A percentile compares a stretch with the other conserved stretches of the same genome.
These are phyloP conservation scores for Tapera naevia DNA, from an alignment of 2,797 vertebrate genomes.

Conservation along the genomic window DNA sequence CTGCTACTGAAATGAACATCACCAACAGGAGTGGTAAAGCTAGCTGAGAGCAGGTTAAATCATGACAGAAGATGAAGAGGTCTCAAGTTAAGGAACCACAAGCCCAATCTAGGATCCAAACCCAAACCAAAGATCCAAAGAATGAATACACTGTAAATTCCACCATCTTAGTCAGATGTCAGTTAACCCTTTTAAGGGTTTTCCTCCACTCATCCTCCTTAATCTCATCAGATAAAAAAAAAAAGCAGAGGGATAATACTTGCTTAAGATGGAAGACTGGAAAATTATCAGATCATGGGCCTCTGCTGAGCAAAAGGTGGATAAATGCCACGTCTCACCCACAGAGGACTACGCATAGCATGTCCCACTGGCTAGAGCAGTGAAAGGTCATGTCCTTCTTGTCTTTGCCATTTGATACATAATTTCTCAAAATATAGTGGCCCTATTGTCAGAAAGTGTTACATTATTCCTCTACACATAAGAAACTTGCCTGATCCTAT, in stretches of 20 bases:
- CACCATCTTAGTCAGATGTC: neutral
- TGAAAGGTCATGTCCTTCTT: neutral
- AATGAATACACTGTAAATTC: neutral
- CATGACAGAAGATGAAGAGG: neutral
- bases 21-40: neutral
- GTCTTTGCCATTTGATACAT: neutral
- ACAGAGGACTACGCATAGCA: neutral
- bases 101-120: neutral
- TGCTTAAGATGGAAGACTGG: neutral
- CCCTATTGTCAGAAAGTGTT: neutral
- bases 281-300: neutral
- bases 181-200: neutral
- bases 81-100: neutral
- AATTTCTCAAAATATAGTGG: neutral
- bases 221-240: neutral
- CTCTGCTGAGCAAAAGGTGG: neutral
- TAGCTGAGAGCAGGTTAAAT: neutral
- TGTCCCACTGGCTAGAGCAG: neutral
- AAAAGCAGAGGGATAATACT: neutral
- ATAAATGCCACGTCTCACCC: neutral
- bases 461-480: neutral
- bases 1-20: neutral
- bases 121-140: neutral
- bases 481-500: neutral
- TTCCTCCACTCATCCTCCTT: neutral